A percentile compares a stretch with the other conserved stretches of the same genome.
phyloP scores from a whole-genome alignment of 2,797 vertebrate species.

The Periparus ater region DNA sequence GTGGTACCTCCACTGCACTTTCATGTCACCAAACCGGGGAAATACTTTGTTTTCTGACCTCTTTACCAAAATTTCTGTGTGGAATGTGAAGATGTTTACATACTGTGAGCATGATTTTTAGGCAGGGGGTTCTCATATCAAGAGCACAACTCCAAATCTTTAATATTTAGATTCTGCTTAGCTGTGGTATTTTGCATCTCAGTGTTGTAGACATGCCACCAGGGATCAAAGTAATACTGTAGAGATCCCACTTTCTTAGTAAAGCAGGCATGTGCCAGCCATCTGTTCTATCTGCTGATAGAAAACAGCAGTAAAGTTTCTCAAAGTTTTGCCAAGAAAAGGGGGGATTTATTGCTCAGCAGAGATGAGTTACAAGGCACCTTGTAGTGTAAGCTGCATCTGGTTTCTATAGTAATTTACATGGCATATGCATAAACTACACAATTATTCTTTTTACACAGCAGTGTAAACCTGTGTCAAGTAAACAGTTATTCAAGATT shows the following conservation, averaged over 20 bases:
- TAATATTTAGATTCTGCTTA: conserved; percentile 79
- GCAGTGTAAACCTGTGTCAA: conserved; percentile 38
- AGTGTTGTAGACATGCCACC: conserved; percentile 83
- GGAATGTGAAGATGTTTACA: conserved; percentile 74
- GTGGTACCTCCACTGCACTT: conserved; percentile 30
- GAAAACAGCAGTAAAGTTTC: conserved; percentile 85
- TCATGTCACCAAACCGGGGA: conserved; percentile 65
- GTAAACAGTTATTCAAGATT: conserved; percentile 8
- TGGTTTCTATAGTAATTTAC: conserved; percentile 77
- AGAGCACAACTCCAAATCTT: conserved; percentile 74
- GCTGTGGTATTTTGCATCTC: conserved; percentile 84
- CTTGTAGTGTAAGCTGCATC: conserved; percentile 80
- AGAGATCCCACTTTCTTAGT: conserved; percentile 80
- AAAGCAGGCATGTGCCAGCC: conserved; percentile 86
- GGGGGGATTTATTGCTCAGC: conserved; percentile 77
- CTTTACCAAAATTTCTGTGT: conserved; percentile 55
- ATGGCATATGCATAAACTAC: conserved; percentile 70
- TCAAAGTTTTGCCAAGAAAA: conserved; percentile 80
- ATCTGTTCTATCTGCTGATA: conserved; percentile 86
- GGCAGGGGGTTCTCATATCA: conserved; percentile 62
- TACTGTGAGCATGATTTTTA: conserved; percentile 65
- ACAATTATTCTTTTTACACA: conserved; percentile 60
- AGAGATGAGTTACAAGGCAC: conserved; percentile 82
- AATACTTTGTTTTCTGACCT: conserved; percentile 70
- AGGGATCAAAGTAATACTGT: conserved; percentile 84